phyloP scores from a whole-genome alignment of 2,888 invertebrate genomes.

The Myopa tessellatipennis region DNA sequence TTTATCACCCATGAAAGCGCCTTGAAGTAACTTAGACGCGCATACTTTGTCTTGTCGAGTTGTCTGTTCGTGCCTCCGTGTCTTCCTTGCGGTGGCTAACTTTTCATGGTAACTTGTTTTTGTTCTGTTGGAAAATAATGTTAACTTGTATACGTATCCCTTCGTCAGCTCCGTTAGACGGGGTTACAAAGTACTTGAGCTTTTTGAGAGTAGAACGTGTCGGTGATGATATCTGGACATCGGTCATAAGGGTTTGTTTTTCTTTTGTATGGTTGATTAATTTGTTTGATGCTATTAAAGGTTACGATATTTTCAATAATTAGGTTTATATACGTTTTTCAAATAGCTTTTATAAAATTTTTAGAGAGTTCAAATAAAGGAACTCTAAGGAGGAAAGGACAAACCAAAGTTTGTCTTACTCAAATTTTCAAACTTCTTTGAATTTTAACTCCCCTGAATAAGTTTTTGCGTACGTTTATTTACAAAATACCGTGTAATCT shows the following conservation, averaged over 20 bases:
- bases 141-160: conserved; percentile 2
- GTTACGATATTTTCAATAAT: neutral
- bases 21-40: conserved; percentile 35
- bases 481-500: neutral
- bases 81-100: neutral
- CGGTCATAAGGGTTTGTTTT: neutral
- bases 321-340: too few species aligned
- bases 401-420: too few species aligned
- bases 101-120: conserved; percentile 2
- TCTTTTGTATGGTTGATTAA: conserved; percentile 11
- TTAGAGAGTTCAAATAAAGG: too few species aligned
- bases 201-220: neutral
- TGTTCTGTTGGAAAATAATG: neutral
- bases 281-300: conserved; percentile 9
- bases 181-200: conserved; percentile 4
- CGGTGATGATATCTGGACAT: conserved; percentile 13
- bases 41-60: conserved; percentile 15
- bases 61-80: neutral
- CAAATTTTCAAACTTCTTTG: too few species aligned
- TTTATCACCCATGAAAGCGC: conserved; percentile 50
- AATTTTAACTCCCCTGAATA: neutral
- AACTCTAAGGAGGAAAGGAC: too few species aligned
- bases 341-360: too few species aligned
- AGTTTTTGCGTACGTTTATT: neutral
- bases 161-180: neutral